Base-by-base conservation (phyloP, 2,797 vertebrate species). In the Tapera naevia region DNA sequence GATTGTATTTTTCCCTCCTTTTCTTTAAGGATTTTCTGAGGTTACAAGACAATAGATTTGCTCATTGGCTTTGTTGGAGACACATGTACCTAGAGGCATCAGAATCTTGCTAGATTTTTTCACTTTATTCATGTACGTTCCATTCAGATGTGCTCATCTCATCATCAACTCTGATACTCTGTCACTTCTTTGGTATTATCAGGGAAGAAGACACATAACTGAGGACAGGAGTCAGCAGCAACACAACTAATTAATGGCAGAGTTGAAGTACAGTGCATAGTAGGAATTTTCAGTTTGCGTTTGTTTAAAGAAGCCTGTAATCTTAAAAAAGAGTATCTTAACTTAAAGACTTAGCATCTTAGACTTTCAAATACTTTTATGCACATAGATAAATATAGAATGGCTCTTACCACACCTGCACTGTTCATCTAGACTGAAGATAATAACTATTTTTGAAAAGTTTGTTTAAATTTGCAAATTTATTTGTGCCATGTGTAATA, bases 381-480 rank as follows among this genome's bases (percentile, higher is more conserved):
- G 51, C 11, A n/a, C 41, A 2, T 28, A 27, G 16, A 70, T 87
- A 80, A 83, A 92, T 93, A 37, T 58, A 28, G 22, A 76, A 9
- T 46, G 50, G 15, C 16, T 88, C 28, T 91, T 74, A 14, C 17
- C 25, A 23, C 7, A 74, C 64, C 50, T 81, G 22, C 19, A 24
- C 32, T 67, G 85, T 64, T 57, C 61, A 74, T 23, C 30, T n/a
- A 86, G 67, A 57, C 22, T 27, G 27, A 50, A 88, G 69, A 48
- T 73, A 85, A 28, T 53, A 91, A 27, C 41, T 90, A 16, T 67
- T 89, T 54, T 74, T 87, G 87, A 80, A 85, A 95, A 95, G 35
- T 61, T 58, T 51, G 19, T 83, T 84, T 91, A 84, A 83, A 93
- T 70, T 91, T 89, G 50, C 57, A 79, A 54, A 76, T 33, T 78